Evolutionary conservation across 2,113 vertebrate genomes (phyloP).

Genomic region (Pungitius pungitius): DNA sequence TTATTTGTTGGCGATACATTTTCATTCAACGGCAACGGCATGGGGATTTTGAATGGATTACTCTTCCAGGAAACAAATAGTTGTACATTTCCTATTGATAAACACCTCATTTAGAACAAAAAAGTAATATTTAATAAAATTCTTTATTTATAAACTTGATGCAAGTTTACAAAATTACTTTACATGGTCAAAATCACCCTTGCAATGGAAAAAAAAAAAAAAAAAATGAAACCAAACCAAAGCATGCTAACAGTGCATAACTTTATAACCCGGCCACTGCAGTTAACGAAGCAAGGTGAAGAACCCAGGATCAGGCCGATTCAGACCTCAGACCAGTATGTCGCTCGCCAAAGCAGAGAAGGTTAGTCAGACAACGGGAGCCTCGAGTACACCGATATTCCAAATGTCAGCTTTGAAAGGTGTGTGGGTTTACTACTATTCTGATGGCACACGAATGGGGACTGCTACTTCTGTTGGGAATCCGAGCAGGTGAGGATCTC

Average conservation of each 20-base stretch:
- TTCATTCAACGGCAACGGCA: not conserved
- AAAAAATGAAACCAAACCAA: slow-evolving; percentile 69
- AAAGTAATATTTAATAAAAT: slow-evolving; percentile 80
- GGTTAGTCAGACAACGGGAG: slow-evolving; percentile 49
- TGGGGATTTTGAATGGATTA: not conserved
- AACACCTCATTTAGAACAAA: not conserved
- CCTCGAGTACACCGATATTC: slow-evolving; percentile 38
- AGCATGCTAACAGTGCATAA: slow-evolving; percentile 85
- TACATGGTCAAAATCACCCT: slow-evolving; percentile 86
- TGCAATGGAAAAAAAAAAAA: slow-evolving; percentile 73
- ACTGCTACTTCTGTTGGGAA: slow-evolving; percentile 45
- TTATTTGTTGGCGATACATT: slow-evolving; percentile 2
- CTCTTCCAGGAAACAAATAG: not conserved
- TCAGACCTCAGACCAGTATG: slow-evolving; percentile 54
- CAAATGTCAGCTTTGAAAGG: slow-evolving; percentile 28
- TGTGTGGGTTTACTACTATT: slow-evolving; percentile 22
- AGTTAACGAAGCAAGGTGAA: slow-evolving; percentile 69
- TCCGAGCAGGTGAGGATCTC: slow-evolving; percentile 31
- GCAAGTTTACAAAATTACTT: slow-evolving; percentile 88
- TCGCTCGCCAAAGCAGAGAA: slow-evolving; percentile 42
- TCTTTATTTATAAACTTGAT: slow-evolving; percentile 89
- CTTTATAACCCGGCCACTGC: slow-evolving; percentile 75
- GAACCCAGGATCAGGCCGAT: slow-evolving; percentile 59
- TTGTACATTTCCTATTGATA: not conserved
- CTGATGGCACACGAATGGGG: slow-evolving; percentile 52